phyloP scores from a whole-genome alignment of 1,140 invertebrate genomes.

The Drosophila punjabiensis region DNA sequence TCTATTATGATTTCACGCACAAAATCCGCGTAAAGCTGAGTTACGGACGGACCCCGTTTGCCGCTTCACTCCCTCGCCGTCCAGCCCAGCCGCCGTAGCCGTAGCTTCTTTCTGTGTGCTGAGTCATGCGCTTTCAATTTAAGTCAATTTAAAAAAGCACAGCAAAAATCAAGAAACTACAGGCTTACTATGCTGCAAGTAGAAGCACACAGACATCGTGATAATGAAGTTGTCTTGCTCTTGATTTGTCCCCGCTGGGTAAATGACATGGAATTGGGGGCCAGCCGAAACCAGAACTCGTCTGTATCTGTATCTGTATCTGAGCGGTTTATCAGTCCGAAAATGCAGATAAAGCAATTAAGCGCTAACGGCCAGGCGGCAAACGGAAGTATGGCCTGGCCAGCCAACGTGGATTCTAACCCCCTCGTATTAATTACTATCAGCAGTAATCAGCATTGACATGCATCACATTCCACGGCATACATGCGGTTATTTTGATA shows the following conservation, averaged over 20 bases:
- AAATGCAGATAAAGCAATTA: slow-evolving; percentile 50
- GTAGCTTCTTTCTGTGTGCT: slow-evolving; percentile 56
- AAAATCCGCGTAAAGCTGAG: slow-evolving; percentile 43
- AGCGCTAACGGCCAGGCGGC: slow-evolving; percentile 25
- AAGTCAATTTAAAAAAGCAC: slow-evolving; percentile 74
- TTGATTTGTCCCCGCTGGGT: slow-evolving; percentile 24
- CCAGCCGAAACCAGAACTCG: slow-evolving; percentile 25
- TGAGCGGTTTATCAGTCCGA: slow-evolving; percentile 29
- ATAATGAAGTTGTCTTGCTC: slow-evolving; percentile 54
- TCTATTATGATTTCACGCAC: slow-evolving; percentile 58
- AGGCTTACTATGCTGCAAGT: slow-evolving; percentile 44
- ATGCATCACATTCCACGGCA: slow-evolving; percentile 29
- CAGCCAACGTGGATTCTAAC: slow-evolving; percentile 7
- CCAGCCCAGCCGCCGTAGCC: not conserved
- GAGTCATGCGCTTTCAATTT: slow-evolving; percentile 80
- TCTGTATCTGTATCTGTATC: slow-evolving; percentile 26
- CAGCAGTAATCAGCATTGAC: slow-evolving; percentile 34
- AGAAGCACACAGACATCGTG: slow-evolving; percentile 15
- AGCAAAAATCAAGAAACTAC: slow-evolving; percentile 70
- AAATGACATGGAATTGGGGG: slow-evolving; percentile 35
- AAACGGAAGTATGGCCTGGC: not conserved
- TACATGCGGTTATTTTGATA: slow-evolving; percentile 4
- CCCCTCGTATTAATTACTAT: slow-evolving; percentile 10
- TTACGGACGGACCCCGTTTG: slow-evolving; percentile 20
- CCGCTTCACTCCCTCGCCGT: slow-evolving; percentile 3